Evolutionary conservation across 92 coral and sea anemone genomes (phyloP), one percentile per base, ranked within the genome.

Genomic region (Epizoanthus scotinus): DNA sequence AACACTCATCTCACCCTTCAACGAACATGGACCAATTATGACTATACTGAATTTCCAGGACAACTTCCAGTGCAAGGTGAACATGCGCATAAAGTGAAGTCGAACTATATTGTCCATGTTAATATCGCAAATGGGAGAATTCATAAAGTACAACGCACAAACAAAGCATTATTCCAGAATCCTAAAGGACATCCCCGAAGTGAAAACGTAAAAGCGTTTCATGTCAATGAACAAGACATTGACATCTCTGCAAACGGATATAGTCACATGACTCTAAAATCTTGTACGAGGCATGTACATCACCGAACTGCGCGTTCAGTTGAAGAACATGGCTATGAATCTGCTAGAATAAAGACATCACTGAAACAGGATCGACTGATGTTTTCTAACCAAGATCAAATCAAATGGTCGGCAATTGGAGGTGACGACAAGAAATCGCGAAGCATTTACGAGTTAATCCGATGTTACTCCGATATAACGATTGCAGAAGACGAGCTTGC

Each of bases 161-260:
- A 72, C 22, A 84, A 71, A 27, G 89, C 94, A 0, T 78, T 84
- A 4, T 84, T 94, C 15, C 91, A 86, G 20, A 74, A 88, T 21
- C 73, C 91, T 6, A 91, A 89, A 61, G 87, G 89, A 0, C 88
- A 87, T 81, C 91, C 93, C 10, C 80, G 96, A 67, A 86, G 92
- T 34, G 93, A 90, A 13, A 93, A 93, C 69, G 70, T 85, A 28
- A 53, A 83, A 42, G 89, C 67, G 47, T 91, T 86, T 77, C 89
- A 82, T 68, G 88, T 75, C 8, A 73, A 79, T 58, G 85, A 90
- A 28, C 97, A 94, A 27, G 95, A 94, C 63, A 85, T 95, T 44
- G 92, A 89, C 62, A 85, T 95, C 65, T 91, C 93, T 21, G 85
- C 98, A 15, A 73, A 72, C 7, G 99, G 99, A 5, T 91, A 95